Conservation (phyloP, 2,797 vertebrate species). For the Tachyglossus aculeatus region DNA sequence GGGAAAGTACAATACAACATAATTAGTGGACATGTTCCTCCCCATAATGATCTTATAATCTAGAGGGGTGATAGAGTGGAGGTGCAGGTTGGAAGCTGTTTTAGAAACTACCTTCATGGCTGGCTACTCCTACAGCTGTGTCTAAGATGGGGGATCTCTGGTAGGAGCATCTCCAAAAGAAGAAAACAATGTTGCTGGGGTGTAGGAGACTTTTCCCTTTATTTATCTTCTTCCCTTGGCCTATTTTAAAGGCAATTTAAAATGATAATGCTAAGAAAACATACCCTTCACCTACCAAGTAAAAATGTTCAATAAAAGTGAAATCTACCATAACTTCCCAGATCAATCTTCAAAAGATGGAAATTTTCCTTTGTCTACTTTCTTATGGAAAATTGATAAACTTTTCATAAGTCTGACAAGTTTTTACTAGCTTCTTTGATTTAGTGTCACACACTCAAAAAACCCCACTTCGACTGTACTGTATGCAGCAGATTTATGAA, state of each 20-base stretch:
- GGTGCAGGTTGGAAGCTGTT: too few relatives aligned
- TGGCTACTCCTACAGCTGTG: too few relatives aligned
- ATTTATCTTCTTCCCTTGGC: conserved; percentile 55
- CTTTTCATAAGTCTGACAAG: conserved; percentile 51
- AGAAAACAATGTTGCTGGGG: conserved; percentile 28
- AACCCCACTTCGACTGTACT: conserved; percentile 29
- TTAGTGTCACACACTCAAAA: conserved; percentile 25
- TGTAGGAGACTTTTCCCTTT: conserved; percentile 36
- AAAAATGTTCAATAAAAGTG: conserved; percentile 62
- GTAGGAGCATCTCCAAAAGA: conserved; percentile 21
- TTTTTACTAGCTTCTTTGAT: conserved; percentile 58
- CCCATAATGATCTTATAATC: too few relatives aligned
- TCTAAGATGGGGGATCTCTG: too few relatives aligned
- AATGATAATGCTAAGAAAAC: conserved; percentile 68
- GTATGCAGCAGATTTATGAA: conserved; percentile 52
- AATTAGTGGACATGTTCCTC: too few relatives aligned
- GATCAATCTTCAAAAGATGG: conserved; percentile 62
- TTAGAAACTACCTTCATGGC: too few relatives aligned
- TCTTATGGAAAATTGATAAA: conserved; percentile 70
- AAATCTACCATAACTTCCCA: conserved; percentile 63
- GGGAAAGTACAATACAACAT: too few relatives aligned
- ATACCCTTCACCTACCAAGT: conserved; percentile 66
- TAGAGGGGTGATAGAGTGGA: too few relatives aligned
- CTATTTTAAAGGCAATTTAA: conserved; percentile 66
- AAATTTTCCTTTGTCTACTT: conserved; percentile 67